Evolutionary conservation across 2,888 invertebrate genomes (phyloP).

Genomic region (Leucoma salicis): DNA sequence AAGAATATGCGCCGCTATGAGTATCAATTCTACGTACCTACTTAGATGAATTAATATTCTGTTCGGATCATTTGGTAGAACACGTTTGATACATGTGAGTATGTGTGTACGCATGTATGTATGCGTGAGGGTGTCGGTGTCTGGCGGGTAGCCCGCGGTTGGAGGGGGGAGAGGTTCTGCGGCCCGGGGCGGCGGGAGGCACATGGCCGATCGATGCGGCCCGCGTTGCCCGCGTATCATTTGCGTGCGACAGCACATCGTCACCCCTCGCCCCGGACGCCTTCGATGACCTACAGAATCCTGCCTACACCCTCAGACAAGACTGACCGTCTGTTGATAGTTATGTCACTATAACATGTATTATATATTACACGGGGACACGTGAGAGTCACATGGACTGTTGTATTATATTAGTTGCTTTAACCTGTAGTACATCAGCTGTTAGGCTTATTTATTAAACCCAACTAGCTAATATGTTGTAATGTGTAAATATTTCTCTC

Average conservation of each 20-base stretch:
- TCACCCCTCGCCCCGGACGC: slow-evolving; percentile 45
- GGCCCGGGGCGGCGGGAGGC: slow-evolving; percentile 31
- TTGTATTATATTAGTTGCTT: slow-evolving; percentile 18
- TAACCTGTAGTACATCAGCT: slow-evolving; percentile 2
- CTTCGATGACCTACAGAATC: slow-evolving; percentile 46
- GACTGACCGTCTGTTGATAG: slow-evolving; percentile 16
- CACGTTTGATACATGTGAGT: slow-evolving; percentile 60
- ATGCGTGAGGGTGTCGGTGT: slow-evolving; percentile 59
- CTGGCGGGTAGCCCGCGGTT: slow-evolving; percentile 36
- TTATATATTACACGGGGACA: slow-evolving; percentile 22
- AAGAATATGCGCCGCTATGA: slow-evolving; percentile 7
- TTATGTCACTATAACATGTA: slow-evolving; percentile 18
- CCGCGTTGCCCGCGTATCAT: slow-evolving; percentile 70
- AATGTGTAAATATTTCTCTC: too few species aligned
- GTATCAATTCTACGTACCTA: slow-evolving; percentile 24
- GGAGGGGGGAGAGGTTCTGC: slow-evolving; percentile 38
- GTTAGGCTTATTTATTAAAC: slow-evolving; percentile 2
- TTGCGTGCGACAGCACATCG: slow-evolving; percentile 66
- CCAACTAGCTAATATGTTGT: too few species aligned
- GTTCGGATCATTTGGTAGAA: slow-evolving; percentile 75
- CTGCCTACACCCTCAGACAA: slow-evolving; percentile 16
- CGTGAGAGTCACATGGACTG: slow-evolving; percentile 39
- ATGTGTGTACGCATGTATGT: slow-evolving; percentile 62
- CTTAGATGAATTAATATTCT: slow-evolving; percentile 59
- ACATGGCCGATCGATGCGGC: slow-evolving; percentile 72